phyloP scores from a whole-genome alignment of 1,140 invertebrate species.

The Sinonovacula constricta region DNA sequence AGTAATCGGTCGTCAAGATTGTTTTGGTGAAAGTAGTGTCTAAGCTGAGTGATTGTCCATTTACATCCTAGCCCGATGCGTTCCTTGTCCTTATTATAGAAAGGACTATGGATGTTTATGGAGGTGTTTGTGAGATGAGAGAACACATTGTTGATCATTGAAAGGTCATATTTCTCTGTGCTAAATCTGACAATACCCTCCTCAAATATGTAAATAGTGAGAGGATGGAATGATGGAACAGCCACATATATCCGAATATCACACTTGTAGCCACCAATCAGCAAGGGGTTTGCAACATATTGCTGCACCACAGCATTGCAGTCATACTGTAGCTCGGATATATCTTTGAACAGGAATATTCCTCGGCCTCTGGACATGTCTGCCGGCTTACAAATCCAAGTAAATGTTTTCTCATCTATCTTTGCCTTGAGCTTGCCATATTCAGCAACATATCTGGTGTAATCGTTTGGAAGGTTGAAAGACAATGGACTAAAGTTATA shows the following conservation, averaged over 20 bases:
- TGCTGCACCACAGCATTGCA: slow-evolving; percentile 81
- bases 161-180: slow-evolving; percentile 89
- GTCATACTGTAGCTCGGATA: slow-evolving; percentile 74
- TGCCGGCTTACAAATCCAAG: slow-evolving; percentile 92
- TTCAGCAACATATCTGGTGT: slow-evolving; percentile 89
- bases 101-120: slow-evolving; percentile 88
- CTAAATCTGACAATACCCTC: slow-evolving; percentile 85
- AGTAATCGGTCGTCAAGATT: slow-evolving; percentile 87
- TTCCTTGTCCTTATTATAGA: slow-evolving; percentile 88
- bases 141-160: slow-evolving; percentile 88
- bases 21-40: slow-evolving; percentile 86
- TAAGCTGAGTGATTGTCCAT: slow-evolving; percentile 88
- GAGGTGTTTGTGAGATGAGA: slow-evolving; percentile 94
- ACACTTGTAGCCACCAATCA: slow-evolving; percentile 80
- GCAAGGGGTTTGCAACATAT: slow-evolving; percentile 88
- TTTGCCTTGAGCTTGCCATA: slow-evolving; percentile 80
- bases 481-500: slow-evolving; percentile 91
- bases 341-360: slow-evolving; percentile 88
- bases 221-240: slow-evolving; percentile 78
- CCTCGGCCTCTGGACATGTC: slow-evolving; percentile 90
- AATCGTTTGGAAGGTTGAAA: slow-evolving; percentile 90
- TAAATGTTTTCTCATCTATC: slow-evolving; percentile 50
- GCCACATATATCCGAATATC: slow-evolving; percentile 80
- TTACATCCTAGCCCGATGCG: slow-evolving; percentile 87
- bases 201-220: slow-evolving; percentile 75